These are phyloP conservation scores for Lepidurus couesii DNA, from an alignment of 1,140 invertebrate species.

Conservation along the genomic window DNA sequence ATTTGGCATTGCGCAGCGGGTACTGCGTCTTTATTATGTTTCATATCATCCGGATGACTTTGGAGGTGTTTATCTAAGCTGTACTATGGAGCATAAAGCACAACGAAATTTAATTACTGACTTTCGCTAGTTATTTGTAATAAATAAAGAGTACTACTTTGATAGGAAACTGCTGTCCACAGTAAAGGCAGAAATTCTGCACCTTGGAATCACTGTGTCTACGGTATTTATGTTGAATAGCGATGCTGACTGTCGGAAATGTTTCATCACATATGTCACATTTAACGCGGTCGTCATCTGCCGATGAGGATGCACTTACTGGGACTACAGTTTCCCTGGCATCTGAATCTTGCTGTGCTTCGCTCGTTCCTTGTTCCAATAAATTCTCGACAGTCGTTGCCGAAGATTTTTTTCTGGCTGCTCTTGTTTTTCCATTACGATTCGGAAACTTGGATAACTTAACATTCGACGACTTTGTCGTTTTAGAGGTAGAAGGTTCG, in stretches of 20 bases:
- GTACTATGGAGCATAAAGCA: constrained; percentile 47
- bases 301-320: background rate
- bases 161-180: constrained; percentile 62
- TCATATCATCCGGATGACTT: constrained; percentile 38
- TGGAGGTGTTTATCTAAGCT: constrained; percentile 55
- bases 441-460: background rate
- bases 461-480: background rate
- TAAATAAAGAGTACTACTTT: constrained; percentile 52
- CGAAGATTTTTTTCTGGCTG: background rate
- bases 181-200: constrained; percentile 60
- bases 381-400: background rate
- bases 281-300: constrained; percentile 43
- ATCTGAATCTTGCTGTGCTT: background rate
- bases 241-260: constrained; percentile 56
- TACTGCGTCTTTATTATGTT: constrained; percentile 24
- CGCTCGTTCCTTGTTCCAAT: background rate
- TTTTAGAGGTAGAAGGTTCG: background rate
- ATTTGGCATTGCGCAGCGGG: constrained; percentile 52
- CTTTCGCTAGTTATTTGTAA: background rate
- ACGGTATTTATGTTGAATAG: constrained; percentile 62
- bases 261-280: constrained; percentile 57
- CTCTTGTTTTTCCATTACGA: background rate
- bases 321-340: background rate
- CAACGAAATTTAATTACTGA: background rate
- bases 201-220: constrained; percentile 56